phyloP scores from a whole-genome alignment of 2,888 invertebrate species.

The Rotaria sp. region DNA sequence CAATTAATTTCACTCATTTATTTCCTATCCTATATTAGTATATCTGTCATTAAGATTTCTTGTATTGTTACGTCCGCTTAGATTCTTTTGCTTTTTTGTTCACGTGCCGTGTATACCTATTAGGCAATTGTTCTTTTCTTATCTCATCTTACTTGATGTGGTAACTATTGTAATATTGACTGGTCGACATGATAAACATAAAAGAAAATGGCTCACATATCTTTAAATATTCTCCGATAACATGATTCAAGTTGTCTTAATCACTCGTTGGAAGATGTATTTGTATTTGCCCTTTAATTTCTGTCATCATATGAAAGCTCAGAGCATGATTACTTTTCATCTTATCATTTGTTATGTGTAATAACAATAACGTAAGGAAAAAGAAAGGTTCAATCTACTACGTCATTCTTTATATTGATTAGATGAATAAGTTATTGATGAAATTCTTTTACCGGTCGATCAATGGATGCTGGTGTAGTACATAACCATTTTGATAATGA shows the following conservation, averaged over 20 bases:
- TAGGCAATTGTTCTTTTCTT: no score
- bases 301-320: neutral
- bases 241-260: neutral
- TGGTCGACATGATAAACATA: no score
- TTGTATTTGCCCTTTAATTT: neutral
- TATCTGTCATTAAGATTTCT: neutral
- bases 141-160: no score
- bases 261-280: neutral
- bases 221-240: no score
- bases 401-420: neutral
- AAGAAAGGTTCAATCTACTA: neutral
- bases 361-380: neutral
- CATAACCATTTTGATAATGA: neutral
- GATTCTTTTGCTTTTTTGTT: no score
- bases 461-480: neutral
- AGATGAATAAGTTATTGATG: neutral
- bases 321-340: neutral
- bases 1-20: neutral
- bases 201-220: no score
- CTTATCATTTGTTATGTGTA: neutral
- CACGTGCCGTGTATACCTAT: no score
- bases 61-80: neutral
- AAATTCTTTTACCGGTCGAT: neutral
- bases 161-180: no score
- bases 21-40: neutral